phyloP scores from a whole-genome alignment of 1,140 invertebrate species.

The Tribolium castaneum region DNA sequence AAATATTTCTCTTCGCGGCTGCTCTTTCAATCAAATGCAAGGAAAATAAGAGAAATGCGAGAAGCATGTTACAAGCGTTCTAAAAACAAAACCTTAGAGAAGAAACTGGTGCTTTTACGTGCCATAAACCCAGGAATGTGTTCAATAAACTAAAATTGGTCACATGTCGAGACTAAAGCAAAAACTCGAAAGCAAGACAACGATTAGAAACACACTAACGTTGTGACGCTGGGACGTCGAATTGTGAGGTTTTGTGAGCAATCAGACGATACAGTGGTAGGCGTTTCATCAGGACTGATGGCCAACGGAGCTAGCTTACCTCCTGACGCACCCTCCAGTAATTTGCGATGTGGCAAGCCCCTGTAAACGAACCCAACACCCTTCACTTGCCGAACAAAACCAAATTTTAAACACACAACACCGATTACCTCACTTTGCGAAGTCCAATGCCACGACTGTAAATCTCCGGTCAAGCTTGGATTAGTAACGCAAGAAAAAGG shows the following conservation, averaged over 20 bases:
- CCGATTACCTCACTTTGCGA: slow-evolving; percentile 26
- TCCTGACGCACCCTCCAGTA: slow-evolving; percentile 67
- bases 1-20: too few species aligned
- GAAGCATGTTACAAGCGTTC: slow-evolving; percentile 10
- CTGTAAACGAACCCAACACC: slow-evolving; percentile 63
- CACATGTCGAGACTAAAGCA: slow-evolving; percentile 8
- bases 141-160: slow-evolving; percentile 16
- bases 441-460: slow-evolving; percentile 57
- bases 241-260: slow-evolving; percentile 49
- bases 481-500: not conserved
- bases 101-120: slow-evolving; percentile 11
- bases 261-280: slow-evolving; percentile 48
- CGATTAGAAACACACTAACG: slow-evolving; percentile 59
- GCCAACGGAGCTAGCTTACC: slow-evolving; percentile 68
- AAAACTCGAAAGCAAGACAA: slow-evolving; percentile 21
- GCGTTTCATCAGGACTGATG: slow-evolving; percentile 64
- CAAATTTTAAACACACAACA: not conserved
- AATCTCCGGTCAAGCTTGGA: slow-evolving; percentile 30
- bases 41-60: not conserved
- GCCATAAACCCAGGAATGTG: slow-evolving; percentile 10
- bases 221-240: slow-evolving; percentile 61
- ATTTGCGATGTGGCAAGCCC: slow-evolving; percentile 66
- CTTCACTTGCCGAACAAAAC: slow-evolving; percentile 4
- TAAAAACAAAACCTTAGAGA: not conserved
- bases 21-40: slow-evolving; percentile 20